These are phyloP conservation scores for Marmota flaviventris DNA, from an alignment of 2,113 vertebrate genomes.

Conservation along the genomic window DNA sequence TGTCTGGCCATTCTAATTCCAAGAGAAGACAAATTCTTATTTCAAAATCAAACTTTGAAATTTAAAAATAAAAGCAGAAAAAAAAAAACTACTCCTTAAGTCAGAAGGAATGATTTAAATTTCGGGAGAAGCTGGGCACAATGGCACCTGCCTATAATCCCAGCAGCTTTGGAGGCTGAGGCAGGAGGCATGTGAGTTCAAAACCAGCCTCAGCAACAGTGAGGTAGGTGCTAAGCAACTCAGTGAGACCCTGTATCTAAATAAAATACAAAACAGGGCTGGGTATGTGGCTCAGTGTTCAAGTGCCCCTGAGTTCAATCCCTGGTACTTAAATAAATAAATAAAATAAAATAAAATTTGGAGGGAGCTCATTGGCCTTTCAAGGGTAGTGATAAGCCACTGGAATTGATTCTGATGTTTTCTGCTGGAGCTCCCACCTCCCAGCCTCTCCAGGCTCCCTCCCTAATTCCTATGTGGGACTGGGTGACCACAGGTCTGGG, in stretches of 20 bases:
- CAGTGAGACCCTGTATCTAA: no score
- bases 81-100: not conserved
- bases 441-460: not conserved
- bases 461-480: not conserved
- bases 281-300: no score
- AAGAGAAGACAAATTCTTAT: not conserved
- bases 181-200: no score
- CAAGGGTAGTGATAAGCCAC: not conserved
- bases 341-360: not conserved
- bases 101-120: not conserved
- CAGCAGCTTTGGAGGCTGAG: no score
- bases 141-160: no score
- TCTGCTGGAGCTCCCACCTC: not conserved
- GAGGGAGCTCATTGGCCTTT: not conserved
- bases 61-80: conserved; percentile 12
- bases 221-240: no score
- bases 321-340: no score
- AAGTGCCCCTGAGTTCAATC: no score
- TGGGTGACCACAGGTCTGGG: not conserved
- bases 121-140: not conserved
- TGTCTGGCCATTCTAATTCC: not conserved
- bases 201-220: no score
- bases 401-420: not conserved
- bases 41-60: conserved; percentile 50
- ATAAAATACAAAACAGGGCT: no score